Evolutionary conservation across 2,797 vertebrate species (phyloP).

Genomic region (Pantherophis alleghaniensis): DNA sequence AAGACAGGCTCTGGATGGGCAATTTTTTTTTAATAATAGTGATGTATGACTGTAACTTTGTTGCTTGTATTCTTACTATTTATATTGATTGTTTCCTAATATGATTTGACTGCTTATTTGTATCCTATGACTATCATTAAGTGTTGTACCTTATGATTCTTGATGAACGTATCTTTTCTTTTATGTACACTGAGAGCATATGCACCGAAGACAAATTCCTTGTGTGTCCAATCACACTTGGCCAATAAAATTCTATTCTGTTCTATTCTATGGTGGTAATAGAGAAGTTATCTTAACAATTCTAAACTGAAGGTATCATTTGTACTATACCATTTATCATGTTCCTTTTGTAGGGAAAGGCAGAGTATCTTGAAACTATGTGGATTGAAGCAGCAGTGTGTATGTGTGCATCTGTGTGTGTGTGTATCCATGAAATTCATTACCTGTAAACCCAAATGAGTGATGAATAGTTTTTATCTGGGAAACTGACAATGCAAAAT

Average conservation of each 20-base stretch:
- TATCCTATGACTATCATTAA: too few relatives aligned
- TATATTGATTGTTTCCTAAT: too few relatives aligned
- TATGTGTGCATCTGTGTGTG: not conserved
- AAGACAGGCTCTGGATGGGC: not conserved
- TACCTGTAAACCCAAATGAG: not conserved
- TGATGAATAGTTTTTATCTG: not conserved
- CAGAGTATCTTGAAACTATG: not conserved
- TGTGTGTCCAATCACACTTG: too few relatives aligned
- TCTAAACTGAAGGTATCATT: not conserved
- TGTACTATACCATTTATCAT: not conserved
- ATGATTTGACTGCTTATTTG: too few relatives aligned
- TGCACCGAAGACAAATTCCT: too few relatives aligned
- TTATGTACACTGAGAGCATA: too few relatives aligned
- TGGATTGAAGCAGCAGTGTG: not conserved
- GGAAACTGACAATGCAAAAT: not conserved
- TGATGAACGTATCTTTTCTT: too few relatives aligned
- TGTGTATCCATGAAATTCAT: not conserved
- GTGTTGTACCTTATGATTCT: too few relatives aligned
- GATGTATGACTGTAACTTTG: not conserved
- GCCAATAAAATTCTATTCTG: too few relatives aligned
- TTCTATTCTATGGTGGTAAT: too few relatives aligned
- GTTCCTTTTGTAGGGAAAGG: not conserved
- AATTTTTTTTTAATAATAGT: not conserved
- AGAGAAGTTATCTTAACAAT: not conserved
- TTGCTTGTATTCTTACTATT: too few relatives aligned